Evolutionary conservation across 64 coral and sea anemone species (phyloP), one percentile per base, ranked within the genome.

Genomic region (Exaiptasia diaphana): DNA sequence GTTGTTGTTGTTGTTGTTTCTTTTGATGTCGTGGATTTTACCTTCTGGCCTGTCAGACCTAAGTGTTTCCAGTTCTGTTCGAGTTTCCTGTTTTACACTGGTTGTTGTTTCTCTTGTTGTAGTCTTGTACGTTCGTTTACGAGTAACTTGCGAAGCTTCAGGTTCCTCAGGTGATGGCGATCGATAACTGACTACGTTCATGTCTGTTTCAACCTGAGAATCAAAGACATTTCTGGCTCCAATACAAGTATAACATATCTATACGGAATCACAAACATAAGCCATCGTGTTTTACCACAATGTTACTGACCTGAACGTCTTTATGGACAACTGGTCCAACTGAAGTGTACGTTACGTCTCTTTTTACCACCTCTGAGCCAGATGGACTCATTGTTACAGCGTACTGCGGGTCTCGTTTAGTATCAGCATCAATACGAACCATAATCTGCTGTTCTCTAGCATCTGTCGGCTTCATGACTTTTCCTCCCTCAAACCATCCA

Each of bases 401-500:
- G 23, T 73, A 41, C 62, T 38, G 63, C 23, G 84, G 60, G 26
- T 95, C 91, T 80, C 91, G 80, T 22, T 56, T 81, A 5, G 75
- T 72, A 34, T 95, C 74, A 50, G 89, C 86, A 41, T 88, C 77
- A 69, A 95, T 89, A 45, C 90, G 86, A 50, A 95, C 85, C 57
- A 88, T 83, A 12, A 95, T 80, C 75, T 93, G 82, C 72, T 93
- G 90, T 38, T 95, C 86, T 42, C 78, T 78, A 9, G 84, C 77
- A 28, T 68, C 86, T 54, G 80, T 52, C 27, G 86, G 59, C n/a
- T 68, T 87, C 27, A 95, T 69, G 21, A 83, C 91, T 53, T 90
- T 94, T 28, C 91, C 91, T 5, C 81, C 57, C 82, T 95, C 91
- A 24, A 99, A 93, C 95, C 95, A 99, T 13, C 95, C 86, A 22